Percentiles rank a stretch among this genome's conserved stretches.
Conservation (phyloP, 2,797 vertebrate genomes). For the Phataginus tetradactyla region DNA sequence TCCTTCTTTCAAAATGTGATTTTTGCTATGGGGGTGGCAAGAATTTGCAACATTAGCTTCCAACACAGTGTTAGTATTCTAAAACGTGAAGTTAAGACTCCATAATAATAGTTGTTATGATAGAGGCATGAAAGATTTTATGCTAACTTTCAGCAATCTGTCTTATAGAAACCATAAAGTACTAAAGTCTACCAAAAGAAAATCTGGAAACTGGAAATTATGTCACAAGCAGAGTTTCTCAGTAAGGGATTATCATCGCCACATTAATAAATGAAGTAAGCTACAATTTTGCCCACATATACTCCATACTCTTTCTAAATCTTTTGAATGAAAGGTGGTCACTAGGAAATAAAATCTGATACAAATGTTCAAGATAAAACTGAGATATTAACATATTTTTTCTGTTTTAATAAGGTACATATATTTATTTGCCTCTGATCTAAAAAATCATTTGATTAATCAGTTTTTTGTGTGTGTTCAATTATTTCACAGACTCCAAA, state of each 20-base stretch:
- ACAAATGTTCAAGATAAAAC: not conserved
- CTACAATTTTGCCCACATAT: conserved; percentile 28
- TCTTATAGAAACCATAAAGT: not conserved
- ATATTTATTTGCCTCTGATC: not conserved
- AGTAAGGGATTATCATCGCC: not conserved
- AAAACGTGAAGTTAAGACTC: not conserved
- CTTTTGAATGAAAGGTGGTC: conserved; percentile 48
- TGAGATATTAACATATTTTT: not conserved
- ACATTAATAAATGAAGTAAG: conserved; percentile 26
- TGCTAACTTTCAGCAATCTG: not conserved
- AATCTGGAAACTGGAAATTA: not conserved
- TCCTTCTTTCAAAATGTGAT: not conserved
- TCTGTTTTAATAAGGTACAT: conserved; percentile 15
- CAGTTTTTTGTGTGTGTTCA: not conserved
- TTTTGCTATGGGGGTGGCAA: not conserved
- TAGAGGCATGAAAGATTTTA: not conserved
- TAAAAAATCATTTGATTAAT: not conserved
- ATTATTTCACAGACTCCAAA: not conserved
- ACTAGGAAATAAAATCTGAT: not conserved
- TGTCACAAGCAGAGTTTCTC: not conserved
- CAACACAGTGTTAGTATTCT: not conserved
- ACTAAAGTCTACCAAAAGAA: not conserved
- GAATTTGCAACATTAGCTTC: conserved; percentile 6
- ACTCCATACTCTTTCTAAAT: not conserved
- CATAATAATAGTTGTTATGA: not conserved